phyloP scores from a whole-genome alignment of 1,140 invertebrate genomes.

The Sweltsa coloradensis region DNA sequence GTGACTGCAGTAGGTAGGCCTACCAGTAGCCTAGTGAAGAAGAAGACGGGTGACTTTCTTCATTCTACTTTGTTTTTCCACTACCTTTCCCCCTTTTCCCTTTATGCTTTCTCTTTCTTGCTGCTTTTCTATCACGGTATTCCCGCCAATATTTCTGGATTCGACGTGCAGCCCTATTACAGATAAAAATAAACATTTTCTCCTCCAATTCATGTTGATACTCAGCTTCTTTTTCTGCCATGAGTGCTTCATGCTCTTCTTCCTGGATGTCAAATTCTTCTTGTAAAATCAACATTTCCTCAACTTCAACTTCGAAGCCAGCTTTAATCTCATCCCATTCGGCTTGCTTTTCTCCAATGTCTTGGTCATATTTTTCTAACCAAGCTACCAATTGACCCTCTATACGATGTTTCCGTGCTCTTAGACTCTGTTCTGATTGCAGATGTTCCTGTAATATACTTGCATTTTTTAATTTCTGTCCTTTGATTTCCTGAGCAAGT shows the following conservation, averaged over 20 bases:
- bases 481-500: no score
- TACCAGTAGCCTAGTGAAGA: no score
- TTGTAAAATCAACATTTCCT: conserved; percentile 1
- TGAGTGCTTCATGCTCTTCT: conserved; percentile 4
- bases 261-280: conserved; percentile 8
- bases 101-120: conserved; percentile 8
- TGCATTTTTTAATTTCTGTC: no score
- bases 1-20: no score
- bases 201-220: conserved; percentile 6
- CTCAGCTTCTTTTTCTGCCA: conserved; percentile 11
- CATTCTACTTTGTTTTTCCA: no score
- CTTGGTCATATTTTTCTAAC: conserved; percentile 35
- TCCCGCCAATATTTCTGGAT: conserved; percentile 15
- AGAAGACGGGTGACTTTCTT: no score
- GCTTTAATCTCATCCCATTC: conserved; percentile 31
- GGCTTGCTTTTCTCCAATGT: conserved; percentile 34
- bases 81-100: no score
- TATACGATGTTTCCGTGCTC: no score
- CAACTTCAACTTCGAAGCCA: conserved; percentile 18
- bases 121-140: conserved; percentile 8
- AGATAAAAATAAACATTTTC: conserved; percentile 9
- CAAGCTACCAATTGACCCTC: conserved; percentile 33
- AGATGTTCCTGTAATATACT: no score
- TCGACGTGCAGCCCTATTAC: conserved; percentile 6
- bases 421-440: no score